Conservation (phyloP, 2,888 invertebrate species). For the Mystacides longicornis region DNA sequence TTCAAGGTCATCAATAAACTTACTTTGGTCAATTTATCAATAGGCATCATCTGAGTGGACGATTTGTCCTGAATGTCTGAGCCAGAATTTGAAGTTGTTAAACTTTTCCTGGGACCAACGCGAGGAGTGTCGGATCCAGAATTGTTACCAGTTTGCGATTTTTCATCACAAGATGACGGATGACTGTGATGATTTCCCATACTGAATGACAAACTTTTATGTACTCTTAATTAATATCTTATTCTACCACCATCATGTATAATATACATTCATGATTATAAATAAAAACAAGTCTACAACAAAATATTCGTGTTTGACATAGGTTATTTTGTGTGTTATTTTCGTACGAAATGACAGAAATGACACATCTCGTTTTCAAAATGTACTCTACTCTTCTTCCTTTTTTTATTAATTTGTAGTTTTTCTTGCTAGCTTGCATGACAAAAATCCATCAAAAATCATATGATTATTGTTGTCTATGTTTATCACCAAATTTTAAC, state of each 20-base stretch:
- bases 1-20: conserved; percentile 21
- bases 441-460: no score
- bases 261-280: no score
- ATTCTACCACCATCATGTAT: no score
- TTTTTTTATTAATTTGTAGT: no score
- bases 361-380: conserved; percentile 23
- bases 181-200: conserved; percentile 39
- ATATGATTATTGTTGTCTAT: no score
- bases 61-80: conserved; percentile 58
- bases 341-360: conserved; percentile 23
- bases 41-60: conserved; percentile 58
- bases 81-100: conserved; percentile 58
- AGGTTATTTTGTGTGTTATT: no score
- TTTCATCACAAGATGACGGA: conserved; percentile 19
- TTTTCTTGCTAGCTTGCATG: no score
- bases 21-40: conserved; percentile 72
- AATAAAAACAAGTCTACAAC: no score
- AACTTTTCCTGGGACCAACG: conserved; percentile 42
- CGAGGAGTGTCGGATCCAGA: conserved; percentile 40
- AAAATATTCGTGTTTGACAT: no score
- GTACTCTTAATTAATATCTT: neutral
- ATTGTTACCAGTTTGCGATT: conserved; percentile 36
- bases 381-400: neutral
- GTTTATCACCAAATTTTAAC: no score
- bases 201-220: no score